Base-by-base conservation (phyloP, 2,797 vertebrate species). In the Mormyrops boulengeri region DNA sequence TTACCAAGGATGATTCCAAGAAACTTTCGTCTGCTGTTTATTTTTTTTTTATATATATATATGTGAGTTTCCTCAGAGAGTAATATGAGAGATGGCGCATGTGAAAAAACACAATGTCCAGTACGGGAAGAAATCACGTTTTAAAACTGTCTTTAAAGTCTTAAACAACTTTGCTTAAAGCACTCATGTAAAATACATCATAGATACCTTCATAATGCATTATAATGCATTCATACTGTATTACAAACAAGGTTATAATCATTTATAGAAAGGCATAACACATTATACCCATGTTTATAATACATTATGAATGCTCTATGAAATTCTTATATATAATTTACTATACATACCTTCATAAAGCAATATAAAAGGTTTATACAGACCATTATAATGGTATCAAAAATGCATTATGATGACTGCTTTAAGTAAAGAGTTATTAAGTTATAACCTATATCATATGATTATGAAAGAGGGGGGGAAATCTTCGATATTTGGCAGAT, bases 61-160 rank as follows among this genome's bases (percentile, higher is more conserved):
- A 7, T 57, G 55, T n/a, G 5, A 7, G 5, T n/a, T 60, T 60
- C 57, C 57, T 60, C n/a, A 0, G 57, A 26, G 3, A 14, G 95
- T 95, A 95, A 96, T 95, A 96, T 94, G 94, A 96, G 94, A 96
- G 96, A 96, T 3, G 62, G 3, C 26, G 1, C 26, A 4, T 14
- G 26, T 34, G 62, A 69, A 34, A 4, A 69, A 34, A 4, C 11
- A 34, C 95, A 95, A 96, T 94, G 96, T 96, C 95, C 96, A 96
- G 96, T 95, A 95, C 95, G 95, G 95, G 94, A 94, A 94, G 92
- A 93, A 84, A 44, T 9, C 44, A 19, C 6, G 2, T 66, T 53
- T 26, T 9, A 66, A 66, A 66, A 34, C 26, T 69, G 62, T 69
- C 11, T 30, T 66, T 34, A 34, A 69, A 69, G 62, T 11, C 26